Evolutionary conservation across 2,797 vertebrate species (phyloP).

Genomic region (Gymnothorax reevesii): DNA sequence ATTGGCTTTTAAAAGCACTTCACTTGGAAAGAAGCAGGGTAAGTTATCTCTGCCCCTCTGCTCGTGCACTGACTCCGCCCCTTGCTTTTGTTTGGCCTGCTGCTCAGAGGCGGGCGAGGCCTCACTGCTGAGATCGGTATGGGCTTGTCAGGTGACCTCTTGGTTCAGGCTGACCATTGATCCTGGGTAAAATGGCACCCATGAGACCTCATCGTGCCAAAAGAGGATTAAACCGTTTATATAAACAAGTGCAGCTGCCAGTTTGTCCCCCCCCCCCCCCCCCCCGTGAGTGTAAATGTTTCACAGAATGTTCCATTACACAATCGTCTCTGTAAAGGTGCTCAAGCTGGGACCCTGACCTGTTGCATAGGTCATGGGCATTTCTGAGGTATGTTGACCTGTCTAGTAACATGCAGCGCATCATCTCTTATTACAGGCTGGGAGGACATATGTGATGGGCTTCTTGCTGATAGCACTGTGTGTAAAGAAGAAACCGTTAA

Average conservation of each 20-base stretch:
- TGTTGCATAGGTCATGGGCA: background rate
- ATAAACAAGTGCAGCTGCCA: background rate
- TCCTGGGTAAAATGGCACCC: background rate
- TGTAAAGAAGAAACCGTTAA: background rate
- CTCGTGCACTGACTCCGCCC: background rate
- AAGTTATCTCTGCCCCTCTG: too few species aligned
- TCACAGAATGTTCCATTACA: background rate
- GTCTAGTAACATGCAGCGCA: background rate
- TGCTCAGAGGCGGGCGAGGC: background rate
- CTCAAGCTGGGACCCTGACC: background rate
- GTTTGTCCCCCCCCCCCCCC: too few species aligned
- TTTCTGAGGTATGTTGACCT: background rate
- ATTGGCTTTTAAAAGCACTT: background rate
- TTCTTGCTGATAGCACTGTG: background rate
- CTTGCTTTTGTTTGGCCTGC: background rate
- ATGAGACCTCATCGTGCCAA: background rate
- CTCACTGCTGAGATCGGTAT: background rate
- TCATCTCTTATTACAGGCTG: background rate
- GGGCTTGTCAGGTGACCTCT: background rate
- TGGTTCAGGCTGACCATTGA: background rate
- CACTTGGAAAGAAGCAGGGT: too few species aligned
- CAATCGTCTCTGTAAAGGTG: background rate
- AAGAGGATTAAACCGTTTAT: background rate
- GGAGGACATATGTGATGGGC: background rate
- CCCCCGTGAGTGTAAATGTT: background rate